Base-by-base conservation (phyloP, 2,888 invertebrate genomes). In the Pecten maximus region DNA sequence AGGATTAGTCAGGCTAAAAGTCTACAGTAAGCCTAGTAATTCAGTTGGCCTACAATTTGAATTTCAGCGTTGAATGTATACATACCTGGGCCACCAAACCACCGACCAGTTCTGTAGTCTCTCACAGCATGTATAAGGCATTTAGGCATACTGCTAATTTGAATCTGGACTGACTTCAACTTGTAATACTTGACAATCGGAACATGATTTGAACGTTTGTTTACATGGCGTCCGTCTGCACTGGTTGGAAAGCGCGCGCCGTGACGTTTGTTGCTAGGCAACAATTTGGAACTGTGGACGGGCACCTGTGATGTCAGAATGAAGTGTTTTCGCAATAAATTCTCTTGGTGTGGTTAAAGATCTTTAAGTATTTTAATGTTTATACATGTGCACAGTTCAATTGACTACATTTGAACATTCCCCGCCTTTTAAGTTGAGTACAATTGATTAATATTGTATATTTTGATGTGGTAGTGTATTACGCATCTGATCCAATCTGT, bases 101-200 rank as follows among this genome's bases (percentile, higher is more conserved):
- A 95, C 91, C 92, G 92, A 50, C 94, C 94, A 39, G 93, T 91
- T 89, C 93, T 93, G 90, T 95, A 95, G 88, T 89, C 94, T 91
- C 95, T 91, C 35, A 94, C 93, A 35, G 94, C 91, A 89, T 95
- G 92, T 89, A 95, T 90, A 40, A 94, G 93, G 91, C 94, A 94
- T 92, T 93, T 94, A 8, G 95, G 95, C 95, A 95, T 95, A 48
- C 87, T 96, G 40, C 50, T n/a, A 15, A 48, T 54, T 54, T 40
- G n/a, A 50, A 54, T n/a, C 19, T 40, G n/a, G 8, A 35, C 19
- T 23, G 74, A 28, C 35, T 74, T 35, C 23, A 35, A 28, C 28
- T 28, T 35, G 35, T 74, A 1, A 35, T 35, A 74, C 74, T 74
- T 35, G 74, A 0, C 74, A 54, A 40, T 2, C 40, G 44, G 28